Evolutionary conservation across 2,113 vertebrate genomes (phyloP), one percentile per base, ranked within the genome.

Genomic region (Ibidorhyncha struthersii): DNA sequence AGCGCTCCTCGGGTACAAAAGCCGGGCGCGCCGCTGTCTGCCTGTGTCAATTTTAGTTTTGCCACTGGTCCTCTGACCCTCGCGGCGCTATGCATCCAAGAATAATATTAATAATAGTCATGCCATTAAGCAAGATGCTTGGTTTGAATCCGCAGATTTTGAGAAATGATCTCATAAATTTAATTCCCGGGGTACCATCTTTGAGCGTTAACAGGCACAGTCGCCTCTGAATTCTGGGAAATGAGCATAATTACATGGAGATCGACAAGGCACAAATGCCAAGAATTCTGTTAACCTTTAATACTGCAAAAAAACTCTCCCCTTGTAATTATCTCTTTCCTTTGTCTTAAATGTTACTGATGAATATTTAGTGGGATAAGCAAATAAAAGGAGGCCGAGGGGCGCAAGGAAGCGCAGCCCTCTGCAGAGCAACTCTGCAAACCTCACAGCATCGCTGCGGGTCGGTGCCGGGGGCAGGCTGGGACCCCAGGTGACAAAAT

Each of bases 241-340:
- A 97, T 96, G 98, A 98, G 98, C 96, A 98, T 98, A 98, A 98
- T 98, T 98, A 98, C 98, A 98, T 96, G 97, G 98, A 98, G 98
- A 98, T 98, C 98, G 98, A 98, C 98, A 98, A 93, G 97, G 97
- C 98, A 98, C 97, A 98, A 98, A 98, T 98, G 98, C 98, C 98
- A 98, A 98, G 98, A 98, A 98, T 98, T 98, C 98, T 98, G 98
- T 98, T 98, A 98, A 98, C 98, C 98, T 98, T 98, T 98, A 98
- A 97, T 98, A 98, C 97, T 94, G 98, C 95, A 90, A 97, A 97
- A 98, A 98, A 98, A 97, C 90, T 98, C 97, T 97, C 97, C 96
- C 96, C 97, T 98, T 98, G 96, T 98, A 98, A 98, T 98, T 98
- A 98, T 98, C 98, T 98, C 94, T 97, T 98, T 94, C 97, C 96